A percentile compares a stretch with the other conserved stretches of the same genome.
phyloP scores from a whole-genome alignment of 2,113 vertebrate species.

The Noctilio leporinus region DNA sequence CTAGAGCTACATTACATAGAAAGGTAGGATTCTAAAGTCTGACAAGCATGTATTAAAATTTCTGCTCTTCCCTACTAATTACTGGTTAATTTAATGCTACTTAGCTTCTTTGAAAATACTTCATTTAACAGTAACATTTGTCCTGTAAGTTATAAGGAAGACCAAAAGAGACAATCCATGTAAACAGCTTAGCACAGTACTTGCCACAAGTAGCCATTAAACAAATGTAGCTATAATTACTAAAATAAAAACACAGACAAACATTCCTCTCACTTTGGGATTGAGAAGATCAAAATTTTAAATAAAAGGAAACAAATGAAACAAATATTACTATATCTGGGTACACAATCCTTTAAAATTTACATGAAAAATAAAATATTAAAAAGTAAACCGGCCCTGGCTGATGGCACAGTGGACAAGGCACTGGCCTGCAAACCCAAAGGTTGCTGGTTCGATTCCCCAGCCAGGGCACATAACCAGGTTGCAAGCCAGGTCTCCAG shows the following conservation, averaged over 20 bases:
- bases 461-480: no score
- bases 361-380: not conserved
- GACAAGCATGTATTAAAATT: not conserved
- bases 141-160: not conserved
- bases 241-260: not conserved
- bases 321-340: not conserved
- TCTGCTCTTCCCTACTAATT: not conserved
- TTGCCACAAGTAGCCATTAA: not conserved
- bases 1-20: not conserved
- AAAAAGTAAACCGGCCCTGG: not conserved
- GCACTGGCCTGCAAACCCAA: no score
- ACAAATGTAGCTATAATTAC: not conserved
- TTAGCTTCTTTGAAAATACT: not conserved
- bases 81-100: not conserved
- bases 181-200: not conserved
- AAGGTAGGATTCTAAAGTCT: not conserved
- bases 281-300: not conserved
- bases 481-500: no score
- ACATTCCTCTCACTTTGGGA: not conserved
- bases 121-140: not conserved
- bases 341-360: not conserved
- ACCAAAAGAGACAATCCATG: not conserved
- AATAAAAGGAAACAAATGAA: constrained; percentile 27
- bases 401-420: no score
- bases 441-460: no score